Base-by-base conservation (phyloP, 2,113 vertebrate species). In the Corydoras sp. region DNA sequence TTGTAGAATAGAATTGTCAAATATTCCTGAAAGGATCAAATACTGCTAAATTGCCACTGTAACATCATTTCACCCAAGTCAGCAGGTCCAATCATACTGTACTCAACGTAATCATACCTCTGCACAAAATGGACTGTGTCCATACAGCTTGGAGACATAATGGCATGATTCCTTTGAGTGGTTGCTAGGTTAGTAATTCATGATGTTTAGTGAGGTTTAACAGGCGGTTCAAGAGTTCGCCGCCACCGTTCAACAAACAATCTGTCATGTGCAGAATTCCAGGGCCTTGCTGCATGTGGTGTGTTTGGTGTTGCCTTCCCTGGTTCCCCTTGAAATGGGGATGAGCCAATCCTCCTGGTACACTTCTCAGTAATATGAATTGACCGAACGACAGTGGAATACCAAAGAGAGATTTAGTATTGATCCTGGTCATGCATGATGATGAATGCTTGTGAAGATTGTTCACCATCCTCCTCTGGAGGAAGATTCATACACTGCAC, bases 371-470 rank as follows among this genome's bases (percentile, higher is more conserved):
- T 12, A 43, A 60, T 65, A 65, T 43, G n/a, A n/a, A 62, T 75
- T 29, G 18, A 77, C 43, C 71, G 59, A 77, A 76, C 70, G 71
- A 53, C 74, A 35, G 65, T 66, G 29, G 67, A 80, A 77, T 75
- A 64, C 63, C 30, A 18, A 68, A 65, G 58, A 60, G 55, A 62
- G 29, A 67, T 61, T 81, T 75, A 35, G 56, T 78, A 81, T 78
- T 54, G 10, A 80, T 76, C 60, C 59, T 70, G 65, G 73, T 79
- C 75, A 66, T 51, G 60, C 72, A 74, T 79, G 80, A 73, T 77
- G 73, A 75, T 66, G 18, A 73, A 69, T 77, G 71, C 80, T 71
- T 75, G 71, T 65, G 10, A 51, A 58, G 35, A 69, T 65, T 74
- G 63, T 74, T 81, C 76, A 72, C 64, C 43, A 58, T 50, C 48